Base-by-base conservation (phyloP, 2,113 vertebrate species). In the Rynchops niger region DNA sequence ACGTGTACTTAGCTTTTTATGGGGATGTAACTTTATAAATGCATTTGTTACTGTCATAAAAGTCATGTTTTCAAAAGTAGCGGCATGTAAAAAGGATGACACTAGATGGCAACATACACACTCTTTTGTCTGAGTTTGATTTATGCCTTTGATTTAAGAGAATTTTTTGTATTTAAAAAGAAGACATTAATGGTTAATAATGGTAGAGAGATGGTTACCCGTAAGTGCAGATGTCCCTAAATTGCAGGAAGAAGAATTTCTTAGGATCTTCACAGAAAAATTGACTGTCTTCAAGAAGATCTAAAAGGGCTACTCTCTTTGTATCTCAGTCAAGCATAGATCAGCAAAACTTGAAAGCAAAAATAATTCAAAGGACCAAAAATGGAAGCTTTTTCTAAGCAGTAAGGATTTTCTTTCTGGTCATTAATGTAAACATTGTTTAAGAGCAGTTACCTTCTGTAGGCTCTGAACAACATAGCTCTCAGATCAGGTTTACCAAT, bases 101-200 rank as follows among this genome's bases (percentile, higher is more conserved):
- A 69, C 96, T 96, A 96, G 95, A 66, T 96, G 96, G 92, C 93
- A 96, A 88, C 52, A 53, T 55, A 43, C 9, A 49, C 79, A 38
- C 26, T 76, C 8, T 58, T 90, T 86, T 67, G 21, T 63, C 23
- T n/a, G 22, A 62, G 9, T 43, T 85, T 61, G 26, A 84, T 36
- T 76, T 67, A 23, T 32, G 10, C 29, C 13, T 89, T 55, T 22
- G 19, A 42, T 73, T 77, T 38, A 84, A 69, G 27, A 45, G 0
- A 69, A 80, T 69, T 59, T 49, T 36, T 87, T 65, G 9, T 85
- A 14, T 52, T 94, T 49, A 30, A 71, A 78, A 29, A 25, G 6
- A 72, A 13, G 16, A n/a, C 3, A 27, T 32, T 67, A 38, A 38
- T 42, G 13, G 7, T n/a, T 83, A 83, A 11, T 49, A 65, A 77